Conservation (phyloP, 2,797 vertebrate genomes). For the Notoglanidium macrostoma region DNA sequence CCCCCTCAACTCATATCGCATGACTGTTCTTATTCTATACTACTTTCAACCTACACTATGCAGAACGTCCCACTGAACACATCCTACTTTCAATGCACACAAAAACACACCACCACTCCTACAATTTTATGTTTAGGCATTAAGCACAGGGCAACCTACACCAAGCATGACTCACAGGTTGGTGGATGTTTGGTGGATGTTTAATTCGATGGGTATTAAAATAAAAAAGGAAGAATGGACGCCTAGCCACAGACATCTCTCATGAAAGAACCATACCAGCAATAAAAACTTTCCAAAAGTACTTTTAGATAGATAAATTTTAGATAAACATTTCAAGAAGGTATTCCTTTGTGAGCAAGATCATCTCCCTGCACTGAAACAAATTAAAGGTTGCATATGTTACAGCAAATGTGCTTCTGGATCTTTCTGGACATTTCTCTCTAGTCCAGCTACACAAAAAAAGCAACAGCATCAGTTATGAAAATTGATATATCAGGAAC, state of each 20-base stretch:
- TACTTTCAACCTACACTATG: slow-evolving; percentile 1
- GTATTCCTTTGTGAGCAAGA: slow-evolving; percentile 20
- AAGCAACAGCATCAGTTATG: background rate
- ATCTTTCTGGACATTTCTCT: background rate
- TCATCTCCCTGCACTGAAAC: background rate
- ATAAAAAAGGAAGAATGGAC: background rate
- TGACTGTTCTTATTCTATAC: background rate
- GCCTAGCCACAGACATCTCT: background rate
- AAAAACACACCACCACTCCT: background rate
- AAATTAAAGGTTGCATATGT: background rate
- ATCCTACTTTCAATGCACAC: background rate
- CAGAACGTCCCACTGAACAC: background rate
- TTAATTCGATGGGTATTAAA: background rate
- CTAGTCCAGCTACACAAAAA: background rate
- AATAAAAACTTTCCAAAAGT: background rate
- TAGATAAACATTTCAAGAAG: background rate
- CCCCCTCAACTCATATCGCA: background rate
- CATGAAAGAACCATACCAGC: background rate
- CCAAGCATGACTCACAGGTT: background rate
- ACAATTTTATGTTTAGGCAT: slow-evolving; percentile 11
- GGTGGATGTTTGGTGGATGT: background rate
- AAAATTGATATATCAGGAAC: background rate
- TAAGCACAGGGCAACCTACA: background rate
- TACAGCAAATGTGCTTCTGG: background rate
- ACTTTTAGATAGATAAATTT: background rate